These are phyloP conservation scores for Meteorus sp. DNA, from an alignment of 1,140 invertebrate species.

Conservation along the genomic window DNA sequence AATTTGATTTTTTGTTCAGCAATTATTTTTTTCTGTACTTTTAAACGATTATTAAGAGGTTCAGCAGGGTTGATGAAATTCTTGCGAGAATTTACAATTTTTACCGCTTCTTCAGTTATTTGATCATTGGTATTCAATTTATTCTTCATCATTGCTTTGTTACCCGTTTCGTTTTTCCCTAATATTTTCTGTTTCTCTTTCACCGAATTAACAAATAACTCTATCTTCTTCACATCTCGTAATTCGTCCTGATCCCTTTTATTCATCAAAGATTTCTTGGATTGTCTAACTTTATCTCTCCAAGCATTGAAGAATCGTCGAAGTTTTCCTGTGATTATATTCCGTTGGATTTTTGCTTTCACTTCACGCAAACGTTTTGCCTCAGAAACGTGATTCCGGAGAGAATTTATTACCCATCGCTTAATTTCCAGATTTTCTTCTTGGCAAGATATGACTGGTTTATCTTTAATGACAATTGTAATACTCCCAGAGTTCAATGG, in stretches of 20 bases:
- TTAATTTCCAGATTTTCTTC: constrained; percentile 31
- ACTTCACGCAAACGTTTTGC: constrained; percentile 35
- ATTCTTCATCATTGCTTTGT: constrained; percentile 14
- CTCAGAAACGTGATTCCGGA: constrained; percentile 31
- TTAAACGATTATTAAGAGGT: constrained; percentile 38
- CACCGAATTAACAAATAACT: constrained; percentile 46
- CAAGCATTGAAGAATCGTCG: constrained; percentile 39
- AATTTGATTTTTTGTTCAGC: constrained; percentile 47
- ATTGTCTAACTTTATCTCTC: constrained; percentile 24
- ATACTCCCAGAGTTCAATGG: constrained; percentile 30
- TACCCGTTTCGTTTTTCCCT: constrained; percentile 12
- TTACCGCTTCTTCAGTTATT: not conserved
- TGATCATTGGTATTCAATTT: not conserved
- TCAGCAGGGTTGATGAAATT: constrained; percentile 25
- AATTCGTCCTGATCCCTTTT: constrained; percentile 28
- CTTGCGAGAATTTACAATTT: not conserved
- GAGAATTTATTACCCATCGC: constrained; percentile 33
- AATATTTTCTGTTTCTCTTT: constrained; percentile 44
- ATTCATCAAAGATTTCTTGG: constrained; percentile 19
- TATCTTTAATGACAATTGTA: constrained; percentile 53
- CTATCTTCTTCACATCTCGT: constrained; percentile 45
- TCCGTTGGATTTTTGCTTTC: constrained; percentile 34
- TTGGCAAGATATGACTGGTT: constrained; percentile 31
- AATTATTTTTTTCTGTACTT: constrained; percentile 48
- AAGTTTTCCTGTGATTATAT: constrained; percentile 17